Evolutionary conservation across 2,888 invertebrate genomes (phyloP).

Genomic region (Metellina segmentata): DNA sequence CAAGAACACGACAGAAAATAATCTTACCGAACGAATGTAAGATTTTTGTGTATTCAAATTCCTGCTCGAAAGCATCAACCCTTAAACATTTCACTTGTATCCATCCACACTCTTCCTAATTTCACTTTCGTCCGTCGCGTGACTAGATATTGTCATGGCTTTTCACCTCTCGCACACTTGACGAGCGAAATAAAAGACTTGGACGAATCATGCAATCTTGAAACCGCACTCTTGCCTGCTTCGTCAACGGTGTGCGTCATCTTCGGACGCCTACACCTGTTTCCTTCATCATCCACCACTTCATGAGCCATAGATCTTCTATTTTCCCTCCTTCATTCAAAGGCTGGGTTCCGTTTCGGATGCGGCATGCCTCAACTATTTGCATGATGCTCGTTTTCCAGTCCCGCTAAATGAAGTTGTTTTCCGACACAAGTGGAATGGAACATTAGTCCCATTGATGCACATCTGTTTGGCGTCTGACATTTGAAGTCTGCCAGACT

Average conservation of each 20-base stretch:
- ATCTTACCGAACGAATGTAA: no score
- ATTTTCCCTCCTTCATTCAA: no score
- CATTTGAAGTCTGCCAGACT: no score
- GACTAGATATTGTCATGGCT: constrained; percentile 30
- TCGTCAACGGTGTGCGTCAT: constrained; percentile 55
- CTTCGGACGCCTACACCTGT: constrained; percentile 50
- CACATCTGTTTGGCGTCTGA: no score
- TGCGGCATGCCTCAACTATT: no score
- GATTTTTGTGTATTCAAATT: neutral
- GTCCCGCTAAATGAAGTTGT: neutral
- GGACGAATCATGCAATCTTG: neutral
- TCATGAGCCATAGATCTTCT: neutral
- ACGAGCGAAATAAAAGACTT: no score
- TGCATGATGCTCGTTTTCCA: neutral
- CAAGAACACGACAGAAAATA: no score
- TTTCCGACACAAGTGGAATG: no score
- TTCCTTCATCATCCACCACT: constrained; percentile 33
- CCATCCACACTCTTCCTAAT: neutral
- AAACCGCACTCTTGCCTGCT: neutral
- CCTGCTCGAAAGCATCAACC: neutral
- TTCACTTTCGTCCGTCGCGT: neutral
- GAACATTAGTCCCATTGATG: no score
- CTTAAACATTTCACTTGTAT: neutral
- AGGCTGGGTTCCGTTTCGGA: no score
- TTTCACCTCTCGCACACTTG: neutral